phyloP scores from a whole-genome alignment of 2,113 vertebrate genomes.

The Suricata suricatta region DNA sequence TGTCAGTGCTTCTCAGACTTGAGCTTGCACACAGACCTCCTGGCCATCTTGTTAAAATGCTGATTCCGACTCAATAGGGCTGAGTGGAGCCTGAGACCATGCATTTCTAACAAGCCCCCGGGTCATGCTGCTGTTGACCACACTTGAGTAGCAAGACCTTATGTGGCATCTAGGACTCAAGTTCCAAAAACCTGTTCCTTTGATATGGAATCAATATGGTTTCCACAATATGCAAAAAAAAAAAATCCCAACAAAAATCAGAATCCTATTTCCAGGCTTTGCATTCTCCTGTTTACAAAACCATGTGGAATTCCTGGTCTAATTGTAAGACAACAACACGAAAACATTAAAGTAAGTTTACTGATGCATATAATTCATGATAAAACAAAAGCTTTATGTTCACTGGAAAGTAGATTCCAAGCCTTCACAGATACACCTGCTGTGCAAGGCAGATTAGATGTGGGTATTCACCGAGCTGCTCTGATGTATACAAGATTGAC shows the following conservation, averaged over 20 bases:
- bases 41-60: neutral
- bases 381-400: conserved; percentile 15
- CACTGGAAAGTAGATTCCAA: neutral
- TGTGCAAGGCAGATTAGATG: neutral
- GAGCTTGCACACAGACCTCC: rapidly evolving
- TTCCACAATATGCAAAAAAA: neutral
- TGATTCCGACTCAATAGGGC: neutral
- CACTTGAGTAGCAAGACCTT: neutral
- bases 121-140: neutral
- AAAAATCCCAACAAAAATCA: neutral
- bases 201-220: neutral
- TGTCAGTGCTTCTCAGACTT: neutral
- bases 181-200: neutral
- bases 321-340: conserved; percentile 45
- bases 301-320: neutral
- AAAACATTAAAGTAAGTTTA: conserved; percentile 60
- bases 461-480: neutral
- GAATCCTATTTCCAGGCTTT: neutral
- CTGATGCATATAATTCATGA: conserved; percentile 26
- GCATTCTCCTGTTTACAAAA: neutral
- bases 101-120: neutral
- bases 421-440: neutral
- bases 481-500: neutral
- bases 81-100: neutral
- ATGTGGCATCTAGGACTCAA: neutral